Evolutionary conservation across 2,888 invertebrate species (phyloP).

Genomic region (Unio pictorum): DNA sequence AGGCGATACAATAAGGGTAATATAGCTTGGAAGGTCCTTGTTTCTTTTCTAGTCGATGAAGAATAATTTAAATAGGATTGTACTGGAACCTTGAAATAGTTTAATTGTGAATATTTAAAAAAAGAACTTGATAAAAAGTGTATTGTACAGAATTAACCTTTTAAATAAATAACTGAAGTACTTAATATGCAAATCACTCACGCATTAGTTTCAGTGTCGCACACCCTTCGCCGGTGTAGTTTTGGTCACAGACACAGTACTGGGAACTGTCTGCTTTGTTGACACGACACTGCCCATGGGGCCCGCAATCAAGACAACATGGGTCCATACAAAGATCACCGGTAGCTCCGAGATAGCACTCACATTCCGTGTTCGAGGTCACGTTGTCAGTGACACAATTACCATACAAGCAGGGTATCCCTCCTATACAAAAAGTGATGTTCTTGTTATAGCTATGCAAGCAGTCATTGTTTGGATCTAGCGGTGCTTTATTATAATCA

Average conservation of each 20-base stretch:
- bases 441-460: neutral
- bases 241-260: conserved; percentile 3
- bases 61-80: too few relatives aligned
- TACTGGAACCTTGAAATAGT: too few relatives aligned
- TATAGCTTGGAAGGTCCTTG: too few relatives aligned
- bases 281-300: conserved; percentile 16
- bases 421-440: neutral
- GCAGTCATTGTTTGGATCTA: neutral
- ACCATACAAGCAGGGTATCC: conserved; percentile 8
- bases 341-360: conserved; percentile 10
- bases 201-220: neutral
- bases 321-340: conserved; percentile 12
- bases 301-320: conserved; percentile 25
- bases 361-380: conserved; percentile 5
- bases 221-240: conserved; percentile 8
- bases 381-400: conserved; percentile 7
- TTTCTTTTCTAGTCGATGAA: too few relatives aligned
- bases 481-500: neutral
- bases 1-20: too few relatives aligned
- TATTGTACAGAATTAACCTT: neutral
- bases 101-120: too few relatives aligned
- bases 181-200: neutral
- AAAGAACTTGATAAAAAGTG: neutral
- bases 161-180: neutral
- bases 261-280: neutral